Evolutionary conservation across 2,113 vertebrate species (phyloP), one percentile per base, ranked within the genome.

Genomic region (Strix aluco): DNA sequence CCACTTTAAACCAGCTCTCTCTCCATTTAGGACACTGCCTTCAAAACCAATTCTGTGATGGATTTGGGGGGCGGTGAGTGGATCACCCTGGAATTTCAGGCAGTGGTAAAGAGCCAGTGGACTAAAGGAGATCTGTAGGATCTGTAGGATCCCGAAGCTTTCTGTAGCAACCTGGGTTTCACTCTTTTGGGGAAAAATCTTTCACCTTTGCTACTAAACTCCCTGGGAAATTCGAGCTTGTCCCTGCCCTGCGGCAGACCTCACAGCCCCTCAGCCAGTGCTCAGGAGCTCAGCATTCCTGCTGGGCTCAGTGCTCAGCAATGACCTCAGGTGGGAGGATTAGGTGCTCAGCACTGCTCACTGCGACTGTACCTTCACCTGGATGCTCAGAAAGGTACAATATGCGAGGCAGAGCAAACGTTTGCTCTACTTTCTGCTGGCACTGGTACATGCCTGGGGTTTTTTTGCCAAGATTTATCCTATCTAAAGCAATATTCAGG

Each of bases 381-480:
- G 66, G 58, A 10, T 4, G 3, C 46, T 85, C 70, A 42, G 30
- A 79, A 72, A 40, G 44, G 36, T 69, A 20, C 57, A 69, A 46
- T 40, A 38, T 2, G 14, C 18, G 9, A 81, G 32, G 42, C 59
- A 44, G 44, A 71, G 52, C 46, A 19, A 19, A 47, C 20, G 18
- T 46, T 46, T 5, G 51, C 10, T 94, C 49, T 52, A 4, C 54
- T 92, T 81, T 78, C 47, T 59, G 23, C 61, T 78, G 69, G 80
- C 79, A 40, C 72, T 40, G 15, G 23, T 65, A 13, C 10, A 2
- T 6, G 7, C 38, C 55, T 59, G 30, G 63, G 69, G 22, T 20
- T 57, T 92, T 91, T 82, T 95, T 93, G 83, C 70, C 89, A 87
- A 57, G 52, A 40, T 75, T 84, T 57, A 75, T 73, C 65, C 77